Evolutionary conservation across 2,797 vertebrate species (phyloP).

Genomic region (Liasis olivaceus): DNA sequence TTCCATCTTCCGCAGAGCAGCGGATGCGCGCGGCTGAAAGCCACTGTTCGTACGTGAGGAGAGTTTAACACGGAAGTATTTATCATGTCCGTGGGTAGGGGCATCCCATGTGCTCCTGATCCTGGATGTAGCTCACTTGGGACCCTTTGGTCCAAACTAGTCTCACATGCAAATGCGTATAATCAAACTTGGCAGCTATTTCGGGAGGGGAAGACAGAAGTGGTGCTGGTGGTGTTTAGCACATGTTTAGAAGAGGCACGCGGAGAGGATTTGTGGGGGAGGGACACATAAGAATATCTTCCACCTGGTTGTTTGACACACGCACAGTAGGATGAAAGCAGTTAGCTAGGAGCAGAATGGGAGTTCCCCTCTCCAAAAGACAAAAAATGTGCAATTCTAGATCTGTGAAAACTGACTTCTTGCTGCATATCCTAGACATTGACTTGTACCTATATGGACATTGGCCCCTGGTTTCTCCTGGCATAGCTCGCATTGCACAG

Average conservation of each 20-base stretch:
- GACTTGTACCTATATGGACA: not conserved
- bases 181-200: not conserved
- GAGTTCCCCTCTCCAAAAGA: not conserved
- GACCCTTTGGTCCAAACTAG: not conserved
- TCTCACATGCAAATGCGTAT: not conserved
- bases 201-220: not conserved
- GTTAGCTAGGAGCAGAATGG: not conserved
- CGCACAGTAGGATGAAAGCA: not conserved
- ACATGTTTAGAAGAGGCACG: not conserved
- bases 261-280: not conserved
- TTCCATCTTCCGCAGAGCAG: not conserved
- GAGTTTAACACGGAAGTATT: too few relatives aligned
- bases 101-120: not conserved
- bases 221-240: not conserved
- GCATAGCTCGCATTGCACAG: not conserved
- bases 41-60: not conserved
- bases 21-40: not conserved
- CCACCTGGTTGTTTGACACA: not conserved
- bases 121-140: not conserved
- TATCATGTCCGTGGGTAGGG: not conserved
- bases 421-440: not conserved
- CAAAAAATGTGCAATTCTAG: not conserved
- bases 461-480: not conserved
- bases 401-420: not conserved
- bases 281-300: not conserved